Base-by-base conservation (phyloP, 2,797 vertebrate genomes). In the Bradypodion pumilum region DNA sequence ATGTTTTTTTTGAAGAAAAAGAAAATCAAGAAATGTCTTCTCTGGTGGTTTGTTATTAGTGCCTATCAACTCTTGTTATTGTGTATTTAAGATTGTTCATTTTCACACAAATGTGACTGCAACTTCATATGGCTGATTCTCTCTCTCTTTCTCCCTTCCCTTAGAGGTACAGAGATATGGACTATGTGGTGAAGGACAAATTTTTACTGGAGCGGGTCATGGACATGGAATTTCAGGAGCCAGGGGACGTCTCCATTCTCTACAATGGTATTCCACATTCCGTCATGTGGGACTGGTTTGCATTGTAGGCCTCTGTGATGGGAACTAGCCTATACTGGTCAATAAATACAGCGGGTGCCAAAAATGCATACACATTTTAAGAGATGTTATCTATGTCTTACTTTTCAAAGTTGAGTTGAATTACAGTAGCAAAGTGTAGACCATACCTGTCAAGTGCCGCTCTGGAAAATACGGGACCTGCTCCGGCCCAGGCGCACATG, bases 151-250 rank as follows among this genome's bases (percentile, higher is more conserved):
- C 4, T 37, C 8, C 35, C 40, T 37, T 59, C 32, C 42, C 8
- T 42, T 44, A 85, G 90, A 85, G 62, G 0, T 74, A 87, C 25
- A 80, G 85, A 62, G 88, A 85, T 15, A 44, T 0, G 3, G 91
- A 85, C 2, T 73, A 88, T 3, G 29, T 1, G 0, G 72, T 81
- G 25, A 89, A 87, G 70, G 88, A 94, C 85, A 90, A 92, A 49
- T 75, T 83, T 52, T 90, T 92, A 32, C 89, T 90, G 74, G 85
- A 92, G 56, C 75, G 29, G 15, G 7, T 87, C 62, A 66, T 81
- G 76, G 81, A 88, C 49, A 2, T 85, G 62, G 91, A 93, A 42
- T 80, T 95, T 77, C 89, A 89, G 65, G 46, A 74, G 25, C 66
- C 86, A 4, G 74, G 87, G 3, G 93, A 93, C 23, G 75, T 80